Conservation (phyloP, 1,140 invertebrate genomes). For the Trachymyrmex septentrionalis region DNA sequence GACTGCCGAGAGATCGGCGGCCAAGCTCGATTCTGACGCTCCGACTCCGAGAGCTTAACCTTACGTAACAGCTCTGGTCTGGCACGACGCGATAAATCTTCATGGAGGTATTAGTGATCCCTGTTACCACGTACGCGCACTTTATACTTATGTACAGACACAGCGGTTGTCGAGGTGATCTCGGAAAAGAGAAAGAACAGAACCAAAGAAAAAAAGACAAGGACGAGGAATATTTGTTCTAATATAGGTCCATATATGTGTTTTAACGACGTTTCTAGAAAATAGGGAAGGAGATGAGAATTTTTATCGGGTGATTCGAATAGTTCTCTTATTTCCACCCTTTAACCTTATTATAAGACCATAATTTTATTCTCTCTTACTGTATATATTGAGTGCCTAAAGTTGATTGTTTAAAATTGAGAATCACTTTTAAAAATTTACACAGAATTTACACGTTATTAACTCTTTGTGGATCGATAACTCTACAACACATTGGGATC, state of each 20-base stretch:
- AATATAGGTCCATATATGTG: neutral
- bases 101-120: constrained; percentile 70
- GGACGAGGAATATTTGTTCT: neutral
- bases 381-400: neutral
- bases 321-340: neutral
- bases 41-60: constrained; percentile 75
- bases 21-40: constrained; percentile 65
- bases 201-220: neutral
- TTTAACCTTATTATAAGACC: neutral
- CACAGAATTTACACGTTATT: too few relatives aligned
- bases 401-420: neutral
- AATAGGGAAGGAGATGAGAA: neutral
- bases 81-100: constrained; percentile 75
- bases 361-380: neutral
- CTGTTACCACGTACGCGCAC: constrained; percentile 44
- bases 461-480: too few relatives aligned
- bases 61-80: constrained; percentile 71
- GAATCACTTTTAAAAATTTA: too few relatives aligned
- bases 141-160: constrained; percentile 7
- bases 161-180: constrained; percentile 4
- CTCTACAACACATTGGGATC: too few relatives aligned
- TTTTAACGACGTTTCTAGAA: neutral
- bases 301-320: neutral
- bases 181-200: neutral
- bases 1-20: constrained; percentile 45